phyloP scores from a whole-genome alignment of 2,113 vertebrate species.

The Pteronura brasiliensis region DNA sequence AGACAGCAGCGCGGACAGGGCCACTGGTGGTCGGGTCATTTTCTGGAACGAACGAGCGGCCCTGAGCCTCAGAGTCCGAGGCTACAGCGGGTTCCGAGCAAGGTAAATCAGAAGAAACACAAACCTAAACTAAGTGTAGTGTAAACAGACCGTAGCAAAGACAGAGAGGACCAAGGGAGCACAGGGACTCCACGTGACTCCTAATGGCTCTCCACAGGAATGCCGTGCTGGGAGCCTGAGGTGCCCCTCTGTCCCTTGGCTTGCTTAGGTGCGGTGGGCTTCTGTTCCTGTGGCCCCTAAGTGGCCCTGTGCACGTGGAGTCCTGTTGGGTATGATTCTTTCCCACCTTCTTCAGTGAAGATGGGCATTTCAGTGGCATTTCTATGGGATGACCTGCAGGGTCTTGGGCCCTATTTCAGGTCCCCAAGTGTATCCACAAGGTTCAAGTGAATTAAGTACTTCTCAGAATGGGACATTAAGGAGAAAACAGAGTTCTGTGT shows the following conservation, averaged over 20 bases:
- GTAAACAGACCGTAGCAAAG: background rate
- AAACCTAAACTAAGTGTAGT: background rate
- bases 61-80: background rate
- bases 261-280: background rate
- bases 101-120: background rate
- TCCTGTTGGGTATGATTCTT: accelerated
- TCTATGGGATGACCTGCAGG: background rate
- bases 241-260: background rate
- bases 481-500: background rate
- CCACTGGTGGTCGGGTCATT: too few species aligned
- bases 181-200: background rate
- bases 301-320: background rate
- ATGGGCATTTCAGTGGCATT: background rate
- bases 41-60: background rate
- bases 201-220: background rate
- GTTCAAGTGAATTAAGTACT: background rate
- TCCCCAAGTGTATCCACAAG: background rate
- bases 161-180: background rate
- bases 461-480: background rate
- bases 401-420: background rate
- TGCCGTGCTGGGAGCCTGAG: background rate
- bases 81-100: background rate
- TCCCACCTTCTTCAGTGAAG: background rate
- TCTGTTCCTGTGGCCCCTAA: background rate
- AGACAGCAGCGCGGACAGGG: background rate